Base-by-base conservation (phyloP, 1,140 invertebrate genomes). In the Laodelphax striatellus region DNA sequence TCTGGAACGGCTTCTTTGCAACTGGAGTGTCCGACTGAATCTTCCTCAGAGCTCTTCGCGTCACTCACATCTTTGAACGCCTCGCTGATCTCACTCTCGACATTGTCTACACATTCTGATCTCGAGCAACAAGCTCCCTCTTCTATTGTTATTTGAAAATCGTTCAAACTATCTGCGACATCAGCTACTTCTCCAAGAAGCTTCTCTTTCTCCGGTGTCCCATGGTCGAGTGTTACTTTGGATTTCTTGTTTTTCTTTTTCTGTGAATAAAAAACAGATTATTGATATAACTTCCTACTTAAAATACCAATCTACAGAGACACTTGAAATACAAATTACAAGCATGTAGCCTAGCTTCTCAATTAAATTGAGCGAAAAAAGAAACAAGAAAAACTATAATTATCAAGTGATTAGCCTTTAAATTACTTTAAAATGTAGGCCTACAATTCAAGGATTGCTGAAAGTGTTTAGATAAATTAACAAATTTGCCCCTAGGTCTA, bases 71-170 rank as follows among this genome's bases (percentile, higher is more conserved):
- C 62, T 17, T 56, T 55, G 55, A 63, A 55, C 6, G 61, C 64
- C 34, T 63, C 58, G 19, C 28, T 42, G 24, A 65, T 52, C 43
- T 58, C 62, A 61, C 41, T 55, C 59, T 63, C 62, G 5, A 63
- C 52, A 50, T 58, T 55, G 24, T 46, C 22, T 1, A 54, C 55
- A 31, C 43, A 28, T 52, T 59, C 57, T 50, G 57, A 16, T 11
- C 21, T 21, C 9, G 57, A 44, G 42, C n/a, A 60, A 3, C 31
- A 38, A 21, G 10, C 14, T 28, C 44, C 52, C 31, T 55, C 59
- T 53, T n/a, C 46, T 42, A 55, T 50, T 2, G 52, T 41, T 28
- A 60, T 41, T 55, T 42, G 24, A 14, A 60, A n/a, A 55, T 43
- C 55, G 22, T 42, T 54, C n/a, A 60, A 22, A 41, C 55, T 52